A percentile compares a stretch with the other conserved stretches of the same genome.
phyloP scores from a whole-genome alignment of 2,797 vertebrate genomes.

The Pteropus rufus region DNA sequence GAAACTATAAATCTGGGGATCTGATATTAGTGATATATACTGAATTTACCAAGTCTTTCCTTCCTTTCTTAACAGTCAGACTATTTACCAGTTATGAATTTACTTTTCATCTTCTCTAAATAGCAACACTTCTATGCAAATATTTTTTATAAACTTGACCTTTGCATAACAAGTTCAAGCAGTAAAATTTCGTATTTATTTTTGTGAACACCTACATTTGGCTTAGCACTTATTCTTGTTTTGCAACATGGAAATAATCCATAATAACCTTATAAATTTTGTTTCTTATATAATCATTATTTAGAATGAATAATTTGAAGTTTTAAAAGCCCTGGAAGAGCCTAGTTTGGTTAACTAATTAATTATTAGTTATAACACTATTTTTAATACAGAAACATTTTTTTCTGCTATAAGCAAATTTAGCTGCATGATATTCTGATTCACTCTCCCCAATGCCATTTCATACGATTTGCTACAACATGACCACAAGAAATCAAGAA shows the following conservation, averaged over 20 bases:
- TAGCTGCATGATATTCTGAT: background rate
- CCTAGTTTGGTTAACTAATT: background rate
- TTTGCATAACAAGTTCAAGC: slow-evolving; percentile 62
- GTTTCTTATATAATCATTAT: background rate
- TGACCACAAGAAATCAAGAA: slow-evolving; percentile 11
- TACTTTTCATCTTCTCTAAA: slow-evolving; percentile 42
- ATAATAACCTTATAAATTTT: slow-evolving; percentile 40
- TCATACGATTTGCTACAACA: background rate
- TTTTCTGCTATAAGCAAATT: slow-evolving; percentile 11
- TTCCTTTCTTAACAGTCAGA: background rate
- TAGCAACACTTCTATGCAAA: slow-evolving; percentile 43
- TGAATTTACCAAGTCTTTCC: background rate
- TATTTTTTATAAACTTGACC: slow-evolving; percentile 61
- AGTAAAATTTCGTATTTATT: slow-evolving; percentile 59
- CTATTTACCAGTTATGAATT: slow-evolving; percentile 15
- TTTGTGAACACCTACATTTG: slow-evolving; percentile 59
- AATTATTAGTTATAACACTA: background rate
- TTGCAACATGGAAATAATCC: slow-evolving; percentile 62
- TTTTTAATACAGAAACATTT: background rate
- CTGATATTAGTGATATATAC: background rate
- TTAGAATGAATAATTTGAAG: slow-evolving; percentile 24
- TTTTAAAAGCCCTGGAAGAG: background rate
- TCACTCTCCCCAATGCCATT: background rate
- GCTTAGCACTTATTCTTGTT: slow-evolving; percentile 68
- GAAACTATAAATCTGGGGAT: background rate